These are phyloP conservation scores for Aphodius granarius DNA, from an alignment of 2,888 invertebrate species.

Conservation along the genomic window DNA sequence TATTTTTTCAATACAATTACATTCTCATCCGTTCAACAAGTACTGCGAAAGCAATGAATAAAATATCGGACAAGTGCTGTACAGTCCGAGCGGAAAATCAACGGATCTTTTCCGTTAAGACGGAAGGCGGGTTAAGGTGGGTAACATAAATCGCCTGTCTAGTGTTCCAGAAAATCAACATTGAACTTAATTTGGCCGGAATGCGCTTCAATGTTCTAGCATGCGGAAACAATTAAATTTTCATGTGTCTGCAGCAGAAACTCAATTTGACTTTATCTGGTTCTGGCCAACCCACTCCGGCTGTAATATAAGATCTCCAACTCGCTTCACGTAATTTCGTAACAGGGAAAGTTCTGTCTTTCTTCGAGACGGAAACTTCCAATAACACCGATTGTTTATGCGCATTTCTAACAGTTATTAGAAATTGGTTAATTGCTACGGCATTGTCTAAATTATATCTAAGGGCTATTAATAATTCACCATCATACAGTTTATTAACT, in stretches of 20 bases:
- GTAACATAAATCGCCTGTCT: not conserved
- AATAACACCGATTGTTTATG: slow-evolving; percentile 3
- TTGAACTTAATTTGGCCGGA: slow-evolving; percentile 5
- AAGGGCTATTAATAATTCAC: too few species aligned
- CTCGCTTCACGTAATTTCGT: slow-evolving; percentile 6
- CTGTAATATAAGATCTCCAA: not conserved
- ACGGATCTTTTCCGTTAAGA: not conserved
- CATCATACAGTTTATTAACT: too few species aligned
- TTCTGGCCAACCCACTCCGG: not conserved
- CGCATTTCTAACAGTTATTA: not conserved
- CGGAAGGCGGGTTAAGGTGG: not conserved
- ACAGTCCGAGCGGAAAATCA: not conserved
- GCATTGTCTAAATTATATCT: too few species aligned
- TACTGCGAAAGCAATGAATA: not conserved
- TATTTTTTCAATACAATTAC: too few species aligned
- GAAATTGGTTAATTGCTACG: too few species aligned
- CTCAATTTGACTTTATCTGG: slow-evolving; percentile 11
- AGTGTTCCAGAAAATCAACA: slow-evolving; percentile 3
- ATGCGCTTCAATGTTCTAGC: not conserved
- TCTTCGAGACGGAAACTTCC: not conserved
- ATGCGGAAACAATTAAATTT: slow-evolving; percentile 15
- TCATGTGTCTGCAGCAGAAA: slow-evolving; percentile 13
- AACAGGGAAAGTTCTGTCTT: not conserved
- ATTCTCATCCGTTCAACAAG: not conserved
- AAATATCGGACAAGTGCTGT: not conserved